These are phyloP conservation scores for Syngnathus floridae DNA, from an alignment of 2,113 vertebrate species.

Conservation along the genomic window DNA sequence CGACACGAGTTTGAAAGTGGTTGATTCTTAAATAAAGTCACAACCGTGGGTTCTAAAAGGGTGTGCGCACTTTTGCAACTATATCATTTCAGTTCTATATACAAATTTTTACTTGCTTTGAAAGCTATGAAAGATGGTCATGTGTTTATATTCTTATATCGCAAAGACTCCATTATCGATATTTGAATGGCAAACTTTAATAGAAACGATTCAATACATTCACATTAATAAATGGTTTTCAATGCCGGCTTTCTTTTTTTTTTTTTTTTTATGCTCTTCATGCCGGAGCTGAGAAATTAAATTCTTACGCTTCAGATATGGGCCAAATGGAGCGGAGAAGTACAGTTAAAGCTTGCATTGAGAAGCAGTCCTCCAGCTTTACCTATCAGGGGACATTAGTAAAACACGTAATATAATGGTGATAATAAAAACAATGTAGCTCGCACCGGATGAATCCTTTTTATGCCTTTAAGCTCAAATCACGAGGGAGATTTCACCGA, in stretches of 20 bases:
- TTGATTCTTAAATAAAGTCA: too few species aligned
- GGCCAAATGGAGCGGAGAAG: not conserved
- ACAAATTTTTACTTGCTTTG: too few species aligned
- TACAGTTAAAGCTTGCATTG: not conserved
- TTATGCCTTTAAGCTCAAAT: not conserved
- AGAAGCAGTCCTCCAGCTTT: not conserved
- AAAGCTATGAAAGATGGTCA: not conserved
- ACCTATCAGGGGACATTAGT: not conserved
- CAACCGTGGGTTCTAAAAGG: too few species aligned
- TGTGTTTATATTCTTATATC: not conserved
- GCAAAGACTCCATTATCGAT: conserved; percentile 18
- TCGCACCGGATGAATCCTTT: not conserved
- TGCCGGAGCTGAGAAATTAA: not conserved
- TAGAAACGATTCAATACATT: conserved; percentile 11
- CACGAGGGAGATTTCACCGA: not conserved
- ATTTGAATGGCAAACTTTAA: conserved; percentile 15
- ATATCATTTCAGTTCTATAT: too few species aligned
- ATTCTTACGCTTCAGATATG: not conserved
- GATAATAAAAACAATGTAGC: not conserved
- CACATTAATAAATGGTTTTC: conserved; percentile 3
- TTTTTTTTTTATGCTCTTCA: not conserved
- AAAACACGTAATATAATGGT: conserved; percentile 1
- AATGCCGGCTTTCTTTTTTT: not conserved
- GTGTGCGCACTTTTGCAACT: too few species aligned
- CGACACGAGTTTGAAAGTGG: too few species aligned